Conservation (phyloP, 2,797 vertebrate species). For the Aphelocoma californica region DNA sequence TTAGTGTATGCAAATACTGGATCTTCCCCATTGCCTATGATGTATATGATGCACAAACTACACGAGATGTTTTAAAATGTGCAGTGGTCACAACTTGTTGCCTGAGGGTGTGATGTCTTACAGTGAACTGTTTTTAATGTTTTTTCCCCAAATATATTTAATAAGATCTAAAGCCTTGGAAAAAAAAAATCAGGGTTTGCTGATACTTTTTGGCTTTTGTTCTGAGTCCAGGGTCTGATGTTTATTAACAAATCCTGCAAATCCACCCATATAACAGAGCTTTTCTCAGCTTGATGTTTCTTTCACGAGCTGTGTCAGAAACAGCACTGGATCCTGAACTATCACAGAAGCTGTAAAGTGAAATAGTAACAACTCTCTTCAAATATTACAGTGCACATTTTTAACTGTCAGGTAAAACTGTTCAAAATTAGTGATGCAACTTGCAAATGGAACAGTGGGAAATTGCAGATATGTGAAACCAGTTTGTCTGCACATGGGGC, state of each 20-base stretch:
- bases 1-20: too few species aligned
- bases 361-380: background rate
- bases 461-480: background rate
- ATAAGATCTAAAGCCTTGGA: too few species aligned
- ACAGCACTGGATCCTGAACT: background rate
- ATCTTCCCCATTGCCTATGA: too few species aligned
- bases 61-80: too few species aligned
- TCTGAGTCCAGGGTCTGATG: background rate
- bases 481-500: background rate
- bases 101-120: too few species aligned
- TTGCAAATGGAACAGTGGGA: background rate
- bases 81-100: too few species aligned
- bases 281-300: background rate
- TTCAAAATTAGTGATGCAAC: background rate
- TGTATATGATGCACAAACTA: too few species aligned
- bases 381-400: background rate
- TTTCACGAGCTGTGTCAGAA: background rate
- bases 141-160: background rate
- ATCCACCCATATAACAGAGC: background rate
- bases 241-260: background rate
- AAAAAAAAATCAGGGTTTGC: background rate
- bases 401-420: background rate
- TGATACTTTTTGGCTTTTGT: background rate
- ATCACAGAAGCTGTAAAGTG: background rate
- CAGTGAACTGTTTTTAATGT: background rate